Percentiles rank a stretch among this genome's conserved stretches.
phyloP scores from a whole-genome alignment of 64 coral and sea anemone species.

The Hydrozoanthus tunicans region DNA sequence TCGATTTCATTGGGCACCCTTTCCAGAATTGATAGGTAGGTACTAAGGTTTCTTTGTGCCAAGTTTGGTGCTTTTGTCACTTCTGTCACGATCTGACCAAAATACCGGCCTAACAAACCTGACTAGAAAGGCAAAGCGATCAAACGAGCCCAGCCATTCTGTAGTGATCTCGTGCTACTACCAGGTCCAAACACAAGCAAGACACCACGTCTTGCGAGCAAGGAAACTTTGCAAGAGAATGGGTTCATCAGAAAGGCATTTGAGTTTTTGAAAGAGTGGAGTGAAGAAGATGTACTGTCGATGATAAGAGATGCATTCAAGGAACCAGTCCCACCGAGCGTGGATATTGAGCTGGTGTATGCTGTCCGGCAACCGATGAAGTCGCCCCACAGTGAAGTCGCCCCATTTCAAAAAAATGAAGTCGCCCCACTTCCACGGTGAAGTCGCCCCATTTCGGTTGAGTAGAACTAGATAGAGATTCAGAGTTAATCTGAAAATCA shows the following conservation, averaged over 20 bases:
- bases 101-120: too few relatives aligned
- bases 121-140: background rate
- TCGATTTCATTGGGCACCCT: too few relatives aligned
- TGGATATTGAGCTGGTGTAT: slow-evolving; percentile 28
- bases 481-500: too few relatives aligned
- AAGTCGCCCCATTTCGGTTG: too few relatives aligned
- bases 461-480: too few relatives aligned
- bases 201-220: background rate
- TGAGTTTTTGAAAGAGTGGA: slow-evolving; percentile 34
- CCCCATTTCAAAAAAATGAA: too few relatives aligned
- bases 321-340: background rate
- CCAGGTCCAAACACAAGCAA: background rate
- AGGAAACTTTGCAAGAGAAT: slow-evolving; percentile 15
- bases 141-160: slow-evolving; percentile 11
- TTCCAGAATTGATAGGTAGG: too few relatives aligned
- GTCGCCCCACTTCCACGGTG: too few relatives aligned
- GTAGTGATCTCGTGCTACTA: slow-evolving; percentile 2
- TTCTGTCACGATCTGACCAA: too few relatives aligned
- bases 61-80: too few relatives aligned
- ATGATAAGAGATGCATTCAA: slow-evolving; percentile 7
- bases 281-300: slow-evolving; percentile 17
- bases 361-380: background rate
- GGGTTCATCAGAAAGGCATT: slow-evolving; percentile 22
- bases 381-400: too few relatives aligned
- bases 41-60: too few relatives aligned